Percentiles rank a stretch among this genome's conserved stretches.
These are phyloP conservation scores for Scaptomyza montana DNA, from an alignment of 1,140 invertebrate species.

Conservation along the genomic window DNA sequence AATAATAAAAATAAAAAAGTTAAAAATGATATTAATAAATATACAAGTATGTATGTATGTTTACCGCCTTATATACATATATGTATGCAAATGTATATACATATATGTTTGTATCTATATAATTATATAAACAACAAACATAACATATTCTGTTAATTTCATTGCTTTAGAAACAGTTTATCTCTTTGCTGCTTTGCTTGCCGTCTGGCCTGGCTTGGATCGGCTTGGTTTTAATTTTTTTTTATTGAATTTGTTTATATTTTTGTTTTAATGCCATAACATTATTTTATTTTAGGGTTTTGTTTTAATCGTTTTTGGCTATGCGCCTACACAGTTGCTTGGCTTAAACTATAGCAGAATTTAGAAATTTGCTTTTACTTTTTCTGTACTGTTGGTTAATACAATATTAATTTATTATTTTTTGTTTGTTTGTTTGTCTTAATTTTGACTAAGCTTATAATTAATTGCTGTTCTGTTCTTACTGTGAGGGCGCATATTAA, in stretches of 20 bases:
- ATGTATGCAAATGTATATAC: constrained; percentile 8
- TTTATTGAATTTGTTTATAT: constrained; percentile 34
- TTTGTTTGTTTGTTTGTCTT: constrained; percentile 63
- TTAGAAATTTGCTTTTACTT: constrained; percentile 53
- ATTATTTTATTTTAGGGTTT: constrained; percentile 22
- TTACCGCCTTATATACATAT: constrained; percentile 10
- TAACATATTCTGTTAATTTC: constrained; percentile 47
- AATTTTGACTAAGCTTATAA: constrained; percentile 82
- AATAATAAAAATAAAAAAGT: constrained; percentile 80
- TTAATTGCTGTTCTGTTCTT: constrained; percentile 82
- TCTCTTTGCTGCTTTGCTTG: constrained; percentile 41
- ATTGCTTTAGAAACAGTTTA: constrained; percentile 42
- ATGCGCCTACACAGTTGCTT: constrained; percentile 63
- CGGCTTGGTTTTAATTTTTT: constrained; percentile 29
- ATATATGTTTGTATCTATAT: constrained; percentile 25
- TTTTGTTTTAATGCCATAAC: constrained; percentile 41
- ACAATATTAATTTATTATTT: constrained; percentile 35
- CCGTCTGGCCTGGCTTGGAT: constrained; percentile 20
- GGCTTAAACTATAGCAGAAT: constrained; percentile 69
- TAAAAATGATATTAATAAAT: constrained; percentile 72
- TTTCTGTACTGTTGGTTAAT: constrained; percentile 44
- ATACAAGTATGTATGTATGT: constrained; percentile 41
- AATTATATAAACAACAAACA: constrained; percentile 59
- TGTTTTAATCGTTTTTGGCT: constrained; percentile 49
- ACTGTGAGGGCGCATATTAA: constrained; percentile 45